Base-by-base conservation (phyloP, 2,797 vertebrate genomes). In the Coregonus ussuriensis region DNA sequence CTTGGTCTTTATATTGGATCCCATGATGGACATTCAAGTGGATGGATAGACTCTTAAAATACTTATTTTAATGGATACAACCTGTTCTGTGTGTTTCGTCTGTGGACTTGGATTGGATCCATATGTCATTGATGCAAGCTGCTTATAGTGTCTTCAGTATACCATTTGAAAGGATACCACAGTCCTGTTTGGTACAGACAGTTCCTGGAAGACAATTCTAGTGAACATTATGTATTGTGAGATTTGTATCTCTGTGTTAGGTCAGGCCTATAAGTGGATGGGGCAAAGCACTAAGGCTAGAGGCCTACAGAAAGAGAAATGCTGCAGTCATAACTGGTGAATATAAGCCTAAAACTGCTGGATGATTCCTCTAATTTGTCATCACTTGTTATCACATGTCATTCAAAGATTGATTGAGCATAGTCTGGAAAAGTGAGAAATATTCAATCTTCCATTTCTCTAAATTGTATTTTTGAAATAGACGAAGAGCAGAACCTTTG, bases 401-500 rank as follows among this genome's bases (percentile, higher is more conserved):
- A 4, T 68, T 76, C 33, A 71, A 68, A 78, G 33, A 71, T 53
- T 16, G 75, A 54, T 21, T 72, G 56, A 78, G 18, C 15, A 25
- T 73, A 25, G 74, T 75, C 59, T 74, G 74, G 13, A 79, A 78
- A 81, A 70, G 6, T 68, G 69, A 69, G 25, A 59, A 33, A 71
- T 53, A 18, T 51, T 33, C 72, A 72, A 76, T 56, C 16, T 79
- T 80, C 41, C 63, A 72, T 78, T 75, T 11, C 51, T 78, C n/a
- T 72, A 75, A 80, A 56, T 78, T 81, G 13, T 70, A 77, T 54
- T 75, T 76, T 80, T 77, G 18, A 4, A 66, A 59, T 75, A 35
- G 62, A 68, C 51, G 81, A 72, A 75, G 76, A n/a, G 80, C 76
- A 74, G 67, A 79, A 76, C 35, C 75, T 83, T 77, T 79, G 63